Evolutionary conservation across 2,888 invertebrate species (phyloP).

Genomic region (Fragum sueziense): DNA sequence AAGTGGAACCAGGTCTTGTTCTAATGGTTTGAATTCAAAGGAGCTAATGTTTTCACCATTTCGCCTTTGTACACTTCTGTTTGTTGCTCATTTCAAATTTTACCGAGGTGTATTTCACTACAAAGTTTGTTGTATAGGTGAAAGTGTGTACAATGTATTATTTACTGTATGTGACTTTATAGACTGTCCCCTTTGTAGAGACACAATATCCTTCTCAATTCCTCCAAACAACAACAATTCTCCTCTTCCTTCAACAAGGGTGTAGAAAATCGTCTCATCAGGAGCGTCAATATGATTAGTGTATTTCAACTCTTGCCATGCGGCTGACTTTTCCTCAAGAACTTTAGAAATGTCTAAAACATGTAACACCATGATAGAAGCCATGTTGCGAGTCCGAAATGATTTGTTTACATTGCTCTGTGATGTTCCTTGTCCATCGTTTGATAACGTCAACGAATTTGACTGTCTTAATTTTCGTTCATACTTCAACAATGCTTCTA

Average conservation of each 20-base stretch:
- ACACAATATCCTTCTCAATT: conserved; percentile 84
- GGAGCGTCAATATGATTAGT: conserved; percentile 84
- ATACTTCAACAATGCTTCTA: conserved; percentile 87
- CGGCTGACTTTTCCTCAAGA: conserved; percentile 83
- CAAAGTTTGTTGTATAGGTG: conserved; percentile 35
- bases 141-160: conserved; percentile 65
- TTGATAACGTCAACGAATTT: conserved; percentile 36
- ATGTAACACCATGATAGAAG: conserved; percentile 89
- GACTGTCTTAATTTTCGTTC: conserved; percentile 84
- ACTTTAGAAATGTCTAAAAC: conserved; percentile 90
- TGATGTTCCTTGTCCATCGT: conserved; percentile 7
- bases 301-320: conserved; percentile 78
- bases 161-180: conserved; percentile 69
- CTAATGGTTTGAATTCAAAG: no score
- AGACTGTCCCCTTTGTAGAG: conserved; percentile 74
- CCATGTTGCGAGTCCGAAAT: conserved; percentile 27
- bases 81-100: no score
- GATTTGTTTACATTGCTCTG: conserved; percentile 28
- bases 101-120: no score
- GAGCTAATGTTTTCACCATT: no score
- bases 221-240: conserved; percentile 99
- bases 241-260: conserved; percentile 93
- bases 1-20: no score
- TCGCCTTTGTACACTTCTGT: no score
- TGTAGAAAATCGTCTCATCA: conserved; percentile 94